A percentile compares a stretch with the other conserved stretches of the same genome.
Conservation (phyloP, 2,113 vertebrate genomes). For the Trematocara marginatum region DNA sequence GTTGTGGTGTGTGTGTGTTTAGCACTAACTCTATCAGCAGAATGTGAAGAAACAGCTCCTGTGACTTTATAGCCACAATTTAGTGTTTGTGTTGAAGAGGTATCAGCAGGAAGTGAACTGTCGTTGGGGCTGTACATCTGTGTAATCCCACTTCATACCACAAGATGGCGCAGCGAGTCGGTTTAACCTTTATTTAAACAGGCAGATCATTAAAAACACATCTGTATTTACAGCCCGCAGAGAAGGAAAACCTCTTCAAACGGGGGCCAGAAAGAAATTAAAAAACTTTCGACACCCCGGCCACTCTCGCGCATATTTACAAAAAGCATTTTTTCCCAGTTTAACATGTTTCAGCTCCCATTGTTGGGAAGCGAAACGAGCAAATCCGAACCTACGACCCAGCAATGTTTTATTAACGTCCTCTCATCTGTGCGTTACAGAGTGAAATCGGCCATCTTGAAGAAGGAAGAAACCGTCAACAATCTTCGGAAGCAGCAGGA, state of each 20-base stretch:
- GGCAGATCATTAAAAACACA: background rate
- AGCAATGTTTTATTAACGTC: background rate
- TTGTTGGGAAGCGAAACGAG: background rate
- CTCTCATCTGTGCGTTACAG: constrained; percentile 41
- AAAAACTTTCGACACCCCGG: background rate
- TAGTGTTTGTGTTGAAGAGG: background rate
- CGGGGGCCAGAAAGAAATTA: accelerated
- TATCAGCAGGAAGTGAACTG: accelerated
- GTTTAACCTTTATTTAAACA: background rate
- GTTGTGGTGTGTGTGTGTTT: too few relatives aligned
- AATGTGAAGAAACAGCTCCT: background rate
- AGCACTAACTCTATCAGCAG: accelerated
- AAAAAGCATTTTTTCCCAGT: background rate
- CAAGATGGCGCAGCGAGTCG: background rate
- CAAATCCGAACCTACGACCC: background rate
- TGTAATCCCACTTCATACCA: background rate
- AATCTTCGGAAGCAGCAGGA: constrained; percentile 83
- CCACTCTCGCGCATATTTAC: accelerated
- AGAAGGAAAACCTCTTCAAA: background rate
- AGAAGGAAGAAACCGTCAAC: constrained; percentile 85
- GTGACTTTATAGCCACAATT: background rate
- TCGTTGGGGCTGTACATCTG: background rate
- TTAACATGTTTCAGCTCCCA: background rate
- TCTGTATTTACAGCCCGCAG: accelerated
- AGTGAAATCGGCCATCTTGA: constrained; percentile 85